Percentiles rank a stretch among this genome's conserved stretches.
phyloP scores from a whole-genome alignment of 2,888 invertebrate species.

The Rotaria magnacalcarata region DNA sequence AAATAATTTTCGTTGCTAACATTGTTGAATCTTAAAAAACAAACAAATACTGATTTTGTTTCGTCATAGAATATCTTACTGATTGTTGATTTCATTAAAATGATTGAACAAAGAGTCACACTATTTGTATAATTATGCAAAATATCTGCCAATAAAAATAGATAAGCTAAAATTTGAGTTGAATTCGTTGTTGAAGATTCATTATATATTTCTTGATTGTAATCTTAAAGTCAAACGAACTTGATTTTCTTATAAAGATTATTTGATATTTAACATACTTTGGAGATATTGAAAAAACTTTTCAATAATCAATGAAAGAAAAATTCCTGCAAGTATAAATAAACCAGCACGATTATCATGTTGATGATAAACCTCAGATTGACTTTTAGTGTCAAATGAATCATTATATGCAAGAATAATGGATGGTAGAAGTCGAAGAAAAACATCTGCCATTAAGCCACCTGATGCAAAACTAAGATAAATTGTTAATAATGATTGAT shows the following conservation, averaged over 20 bases:
- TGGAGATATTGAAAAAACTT: background rate
- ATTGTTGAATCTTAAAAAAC: background rate
- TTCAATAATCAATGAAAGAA: background rate
- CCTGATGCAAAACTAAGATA: conserved; percentile 4
- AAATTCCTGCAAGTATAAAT: background rate
- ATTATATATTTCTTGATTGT: background rate
- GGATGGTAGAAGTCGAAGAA: background rate
- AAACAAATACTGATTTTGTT: background rate
- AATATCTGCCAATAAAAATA: background rate
- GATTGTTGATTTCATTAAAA: background rate
- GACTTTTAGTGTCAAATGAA: background rate
- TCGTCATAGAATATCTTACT: background rate
- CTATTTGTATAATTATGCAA: background rate
- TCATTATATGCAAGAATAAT: background rate
- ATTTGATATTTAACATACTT: background rate
- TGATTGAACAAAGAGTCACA: background rate
- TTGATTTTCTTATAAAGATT: too few relatives aligned
- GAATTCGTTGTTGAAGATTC: background rate
- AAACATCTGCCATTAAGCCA: background rate
- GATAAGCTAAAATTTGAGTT: background rate
- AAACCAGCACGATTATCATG: background rate
- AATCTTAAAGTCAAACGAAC: background rate
- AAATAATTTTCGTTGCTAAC: background rate
- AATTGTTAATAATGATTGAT: background rate
- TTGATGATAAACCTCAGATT: background rate